phyloP scores from a whole-genome alignment of 2,113 vertebrate species.

The Rostratula benghalensis region DNA sequence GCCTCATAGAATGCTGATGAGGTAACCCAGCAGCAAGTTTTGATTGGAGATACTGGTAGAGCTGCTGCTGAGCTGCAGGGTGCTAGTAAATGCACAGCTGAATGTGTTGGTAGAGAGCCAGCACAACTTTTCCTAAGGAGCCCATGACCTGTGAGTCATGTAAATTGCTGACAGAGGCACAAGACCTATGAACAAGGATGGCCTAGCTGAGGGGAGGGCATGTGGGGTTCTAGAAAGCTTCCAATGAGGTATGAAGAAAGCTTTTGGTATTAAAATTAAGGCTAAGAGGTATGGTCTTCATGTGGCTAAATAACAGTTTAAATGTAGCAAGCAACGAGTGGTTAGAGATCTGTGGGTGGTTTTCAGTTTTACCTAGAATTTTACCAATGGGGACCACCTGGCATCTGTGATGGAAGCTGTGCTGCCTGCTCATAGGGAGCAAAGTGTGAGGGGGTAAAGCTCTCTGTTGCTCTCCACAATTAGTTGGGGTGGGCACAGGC shows the following conservation, averaged over 20 bases:
- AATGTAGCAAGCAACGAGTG: neutral
- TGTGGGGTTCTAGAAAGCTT: neutral
- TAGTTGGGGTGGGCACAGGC: neutral
- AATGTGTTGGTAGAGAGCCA: neutral
- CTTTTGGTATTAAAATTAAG: neutral
- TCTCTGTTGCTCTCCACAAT: neutral
- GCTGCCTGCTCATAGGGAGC: neutral
- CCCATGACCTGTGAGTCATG: neutral
- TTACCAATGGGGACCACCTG: neutral
- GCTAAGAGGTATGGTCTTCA: neutral
- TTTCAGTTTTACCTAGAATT: neutral
- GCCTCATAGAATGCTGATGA: neutral
- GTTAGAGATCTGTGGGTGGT: neutral
- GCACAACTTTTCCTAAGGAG: neutral
- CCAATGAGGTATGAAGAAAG: neutral
- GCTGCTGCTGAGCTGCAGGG: neutral
- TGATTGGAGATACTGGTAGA: neutral
- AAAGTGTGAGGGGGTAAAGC: neutral
- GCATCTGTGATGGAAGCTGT: neutral
- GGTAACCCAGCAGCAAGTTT: neutral
- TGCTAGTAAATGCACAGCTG: neutral
- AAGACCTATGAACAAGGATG: accelerated
- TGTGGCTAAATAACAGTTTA: neutral
- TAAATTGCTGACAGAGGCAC: neutral
- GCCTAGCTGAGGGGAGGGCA: accelerated